Base-by-base conservation (phyloP, 2,797 vertebrate genomes). In the Melanotaenia trifasciata region DNA sequence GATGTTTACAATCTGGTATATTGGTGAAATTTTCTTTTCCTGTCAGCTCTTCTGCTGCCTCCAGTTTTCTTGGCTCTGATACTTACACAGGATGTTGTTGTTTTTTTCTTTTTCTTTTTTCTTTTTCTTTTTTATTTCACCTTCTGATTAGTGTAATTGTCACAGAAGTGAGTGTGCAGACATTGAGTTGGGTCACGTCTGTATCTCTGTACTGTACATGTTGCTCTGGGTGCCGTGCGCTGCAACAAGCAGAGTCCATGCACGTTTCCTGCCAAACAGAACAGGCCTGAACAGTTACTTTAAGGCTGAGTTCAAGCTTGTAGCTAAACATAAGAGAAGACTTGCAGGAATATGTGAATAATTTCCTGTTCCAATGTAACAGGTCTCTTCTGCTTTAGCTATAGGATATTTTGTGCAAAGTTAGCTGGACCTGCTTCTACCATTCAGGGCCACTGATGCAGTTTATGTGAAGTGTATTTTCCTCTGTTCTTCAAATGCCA, bases 61-160 rank as follows among this genome's bases (percentile, higher is more conserved):
- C 28, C 59, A 18, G 32, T 67, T 72, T 53, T 79, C 51, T 81
- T 81, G 71, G 66, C 71, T 68, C 65, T 16, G n/a, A 0, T 30
- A 60, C 56, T 59, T 50, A 60, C 35, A 22, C 57, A 67, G 76
- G 76, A 80, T 80, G 68, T 82, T 80, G 83, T 81, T 35, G 33
- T 62, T 56, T 59, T 74, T 43, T 47, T 40, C 28, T 30, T 30
- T 30, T 30, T 30, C 28, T 30, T 26, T 26, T 26, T 26, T 26
- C 26, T 26, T 26, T 26, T 26, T 26, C 26, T 30, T 30, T 30
- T 30, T 30, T 30, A 30, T 47, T 18, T 18, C 43, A 4, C 4
- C 43, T 47, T 84, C 75, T 75, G 54, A 89, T 89, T 67, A 67
- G 66, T 67, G 47, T 56, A 67, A 72, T 77, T 72, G 50, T 76